Evolutionary conservation across 2,888 invertebrate species (phyloP).

Genomic region (Limenitis camilla): DNA sequence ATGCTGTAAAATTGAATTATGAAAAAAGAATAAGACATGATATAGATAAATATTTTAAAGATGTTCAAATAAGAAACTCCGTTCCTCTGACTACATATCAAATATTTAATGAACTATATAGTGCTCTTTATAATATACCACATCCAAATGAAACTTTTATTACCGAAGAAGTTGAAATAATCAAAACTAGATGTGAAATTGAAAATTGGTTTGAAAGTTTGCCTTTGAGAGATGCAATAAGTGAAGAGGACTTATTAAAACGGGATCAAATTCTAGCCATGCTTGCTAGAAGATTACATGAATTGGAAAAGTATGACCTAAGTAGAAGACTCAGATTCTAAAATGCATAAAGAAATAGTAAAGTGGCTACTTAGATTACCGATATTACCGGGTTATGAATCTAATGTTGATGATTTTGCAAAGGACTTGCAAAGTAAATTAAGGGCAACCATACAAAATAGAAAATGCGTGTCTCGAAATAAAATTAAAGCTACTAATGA

Average conservation of each 20-base stretch:
- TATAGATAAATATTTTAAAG: slow-evolving; percentile 40
- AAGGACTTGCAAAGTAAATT: slow-evolving; percentile 33
- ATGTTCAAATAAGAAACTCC: slow-evolving; percentile 37
- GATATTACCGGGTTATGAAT: slow-evolving; percentile 29
- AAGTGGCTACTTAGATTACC: slow-evolving; percentile 48
- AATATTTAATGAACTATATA: slow-evolving; percentile 44
- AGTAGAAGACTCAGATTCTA: slow-evolving; percentile 31
- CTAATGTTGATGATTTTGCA: slow-evolving; percentile 30
- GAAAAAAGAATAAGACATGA: slow-evolving; percentile 37
- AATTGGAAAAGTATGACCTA: slow-evolving; percentile 39
- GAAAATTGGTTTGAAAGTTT: slow-evolving; percentile 45
- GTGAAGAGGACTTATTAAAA: slow-evolving; percentile 34
- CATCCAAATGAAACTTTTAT: slow-evolving; percentile 40
- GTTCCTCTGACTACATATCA: slow-evolving; percentile 38
- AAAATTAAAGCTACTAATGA: not conserved
- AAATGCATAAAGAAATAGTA: slow-evolving; percentile 40
- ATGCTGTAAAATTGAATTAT: slow-evolving; percentile 39
- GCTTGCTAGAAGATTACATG: slow-evolving; percentile 42
- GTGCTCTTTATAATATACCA: slow-evolving; percentile 42
- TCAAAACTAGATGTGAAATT: slow-evolving; percentile 50
- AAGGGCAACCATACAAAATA: slow-evolving; percentile 33
- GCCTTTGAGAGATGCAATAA: slow-evolving; percentile 33
- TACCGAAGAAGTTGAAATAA: slow-evolving; percentile 42
- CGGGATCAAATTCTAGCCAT: slow-evolving; percentile 41
- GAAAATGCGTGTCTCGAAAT: slow-evolving; percentile 31